Evolutionary conservation across 1,140 invertebrate species (phyloP).

Genomic region (Drosophila nikananu): DNA sequence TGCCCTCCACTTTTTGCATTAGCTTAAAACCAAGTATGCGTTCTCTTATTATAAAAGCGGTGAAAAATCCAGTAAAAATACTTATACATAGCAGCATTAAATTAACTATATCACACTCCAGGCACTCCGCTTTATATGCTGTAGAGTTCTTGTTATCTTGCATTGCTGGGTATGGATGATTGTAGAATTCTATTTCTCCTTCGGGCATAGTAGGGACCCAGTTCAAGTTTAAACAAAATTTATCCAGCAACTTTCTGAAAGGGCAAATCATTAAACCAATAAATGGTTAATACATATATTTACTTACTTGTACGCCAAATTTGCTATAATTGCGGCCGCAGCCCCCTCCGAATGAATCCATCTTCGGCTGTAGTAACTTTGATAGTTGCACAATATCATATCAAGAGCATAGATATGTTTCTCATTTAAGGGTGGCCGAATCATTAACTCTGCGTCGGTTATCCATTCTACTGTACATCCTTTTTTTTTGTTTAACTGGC

Average conservation of each 20-base stretch:
- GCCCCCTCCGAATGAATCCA: constrained; percentile 25
- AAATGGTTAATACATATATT: background rate
- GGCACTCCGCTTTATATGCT: background rate
- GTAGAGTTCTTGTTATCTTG: background rate
- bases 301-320: constrained; percentile 8
- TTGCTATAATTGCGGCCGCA: background rate
- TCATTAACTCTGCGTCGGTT: background rate
- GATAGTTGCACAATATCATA: background rate
- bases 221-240: background rate
- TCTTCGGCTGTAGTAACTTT: constrained; percentile 17
- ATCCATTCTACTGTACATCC: background rate
- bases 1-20: constrained; percentile 36
- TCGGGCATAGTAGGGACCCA: background rate
- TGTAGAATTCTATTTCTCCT: constrained; percentile 8
- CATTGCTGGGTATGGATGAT: constrained; percentile 8
- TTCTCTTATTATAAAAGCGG: constrained; percentile 20
- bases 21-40: constrained; percentile 17
- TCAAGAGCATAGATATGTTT: constrained; percentile 1
- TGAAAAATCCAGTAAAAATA: constrained; percentile 31
- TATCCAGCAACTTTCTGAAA: background rate
- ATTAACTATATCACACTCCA: background rate
- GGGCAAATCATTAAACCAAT: too few relatives aligned
- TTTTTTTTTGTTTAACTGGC: background rate
- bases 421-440: background rate
- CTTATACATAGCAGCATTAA: background rate